Base-by-base conservation (phyloP, 23 tunicate genomes). In the Halocynthia aurantium region DNA sequence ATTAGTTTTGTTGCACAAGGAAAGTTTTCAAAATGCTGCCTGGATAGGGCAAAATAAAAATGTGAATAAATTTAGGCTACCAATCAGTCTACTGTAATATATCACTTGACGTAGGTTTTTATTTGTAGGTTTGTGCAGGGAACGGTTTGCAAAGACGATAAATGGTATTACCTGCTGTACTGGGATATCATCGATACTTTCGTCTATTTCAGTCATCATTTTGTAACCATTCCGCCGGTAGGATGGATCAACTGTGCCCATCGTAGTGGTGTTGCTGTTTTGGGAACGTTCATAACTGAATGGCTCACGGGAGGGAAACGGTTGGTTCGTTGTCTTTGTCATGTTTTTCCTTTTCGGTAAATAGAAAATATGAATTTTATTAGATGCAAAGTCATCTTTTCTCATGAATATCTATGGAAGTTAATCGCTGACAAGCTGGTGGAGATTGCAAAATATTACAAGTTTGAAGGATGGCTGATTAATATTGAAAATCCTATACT, bases 401-500 rank as follows among this genome's bases (percentile, higher is more conserved):
- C 84, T 0, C 40, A 53, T 40, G 65, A 67, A 53, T 56, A 10
- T 7, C 18, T 71, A 7, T 85, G 84, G 90, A 70, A 84, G 76
- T 7, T 19, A 0, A 81, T 78, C 64, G 95, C 87, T 8, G 80
- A 85, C 20, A 67, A 82, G 62, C 77, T 88, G 7, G 82, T 75
- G 19, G 64, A 78, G 15, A 66, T 88, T 22, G 87, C 86, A 55
- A 76, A 49, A 51, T 81, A 78, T 56, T 95, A 88, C 78, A 78
- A 82, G 7, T 95, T 95, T 81, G 99, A 95, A 71, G 99, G 99
- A 15, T 95, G 99, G 99, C 79, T 95, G 10, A 63, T 95, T 7
- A 95, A 95, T 71, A 81, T 95, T 31, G 99, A 95, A 62, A 89
- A 81, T 71, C 22, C 52, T 49, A 72, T 94, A 19, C 64, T 77